Evolutionary conservation across 2,888 invertebrate genomes (phyloP).

Genomic region (Nipponacmea schrenckii): DNA sequence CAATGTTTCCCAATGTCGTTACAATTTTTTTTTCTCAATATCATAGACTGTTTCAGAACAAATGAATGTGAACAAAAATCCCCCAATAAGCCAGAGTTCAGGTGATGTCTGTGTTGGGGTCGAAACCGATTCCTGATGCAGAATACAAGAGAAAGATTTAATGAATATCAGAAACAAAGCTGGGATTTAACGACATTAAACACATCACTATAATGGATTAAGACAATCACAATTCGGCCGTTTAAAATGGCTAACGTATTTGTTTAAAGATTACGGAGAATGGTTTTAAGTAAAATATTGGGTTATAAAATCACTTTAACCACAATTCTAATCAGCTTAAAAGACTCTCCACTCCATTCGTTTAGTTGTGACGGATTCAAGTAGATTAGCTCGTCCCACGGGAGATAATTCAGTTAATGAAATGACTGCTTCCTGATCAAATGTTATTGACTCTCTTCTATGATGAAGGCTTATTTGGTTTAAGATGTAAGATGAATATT

Average conservation of each 20-base stretch:
- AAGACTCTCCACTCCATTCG: background rate
- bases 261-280: background rate
- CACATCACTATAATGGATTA: background rate
- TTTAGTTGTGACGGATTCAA: background rate
- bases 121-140: background rate
- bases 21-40: too few species aligned
- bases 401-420: constrained; percentile 3
- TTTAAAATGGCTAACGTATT: background rate
- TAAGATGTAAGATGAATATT: background rate
- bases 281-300: background rate
- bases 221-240: background rate
- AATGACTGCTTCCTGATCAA: constrained; percentile 6
- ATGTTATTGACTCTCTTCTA: background rate
- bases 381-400: background rate
- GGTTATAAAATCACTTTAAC: background rate
- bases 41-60: too few species aligned
- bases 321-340: background rate
- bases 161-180: background rate
- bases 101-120: background rate
- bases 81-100: too few species aligned
- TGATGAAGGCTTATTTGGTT: background rate
- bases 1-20: too few species aligned
- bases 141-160: background rate
- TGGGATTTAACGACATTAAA: background rate
- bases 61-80: too few species aligned